Conservation (phyloP, 2,113 vertebrate species). For the Xenus cinereus region DNA sequence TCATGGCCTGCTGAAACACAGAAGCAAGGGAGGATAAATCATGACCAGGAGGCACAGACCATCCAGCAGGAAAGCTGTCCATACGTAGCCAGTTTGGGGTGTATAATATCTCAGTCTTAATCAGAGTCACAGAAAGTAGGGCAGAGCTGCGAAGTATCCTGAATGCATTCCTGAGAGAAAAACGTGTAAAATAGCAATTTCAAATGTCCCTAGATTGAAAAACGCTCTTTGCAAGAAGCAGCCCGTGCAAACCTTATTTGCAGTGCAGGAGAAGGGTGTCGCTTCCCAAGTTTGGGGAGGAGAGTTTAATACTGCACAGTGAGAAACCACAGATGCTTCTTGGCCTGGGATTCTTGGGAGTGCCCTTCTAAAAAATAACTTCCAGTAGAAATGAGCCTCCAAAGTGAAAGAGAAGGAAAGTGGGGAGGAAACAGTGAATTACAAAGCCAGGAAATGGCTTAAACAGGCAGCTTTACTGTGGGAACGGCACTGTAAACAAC, state of each 20-base stretch:
- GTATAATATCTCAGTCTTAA: not conserved
- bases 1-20: not conserved
- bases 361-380: slow-evolving; percentile 6
- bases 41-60: not conserved
- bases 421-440: slow-evolving; percentile 41
- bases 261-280: not conserved
- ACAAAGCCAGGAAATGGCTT: slow-evolving; percentile 58
- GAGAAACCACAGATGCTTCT: not conserved
- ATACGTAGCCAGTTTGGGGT: too few relatives aligned
- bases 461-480: slow-evolving; percentile 23
- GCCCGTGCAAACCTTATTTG: not conserved
- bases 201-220: not conserved
- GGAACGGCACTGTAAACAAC: slow-evolving; percentile 22
- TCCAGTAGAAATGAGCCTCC: not conserved
- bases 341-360: not conserved
- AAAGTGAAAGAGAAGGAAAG: slow-evolving; percentile 27
- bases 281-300: not conserved
- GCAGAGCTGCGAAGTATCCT: not conserved
- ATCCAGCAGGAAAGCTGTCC: not conserved
- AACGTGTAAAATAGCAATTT: not conserved
- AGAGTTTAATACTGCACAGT: not conserved
- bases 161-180: not conserved
- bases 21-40: not conserved
- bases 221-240: not conserved
- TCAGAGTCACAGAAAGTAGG: not conserved